Evolutionary conservation across 2,797 vertebrate species (phyloP).

Genomic region (Acanthopagrus latus): DNA sequence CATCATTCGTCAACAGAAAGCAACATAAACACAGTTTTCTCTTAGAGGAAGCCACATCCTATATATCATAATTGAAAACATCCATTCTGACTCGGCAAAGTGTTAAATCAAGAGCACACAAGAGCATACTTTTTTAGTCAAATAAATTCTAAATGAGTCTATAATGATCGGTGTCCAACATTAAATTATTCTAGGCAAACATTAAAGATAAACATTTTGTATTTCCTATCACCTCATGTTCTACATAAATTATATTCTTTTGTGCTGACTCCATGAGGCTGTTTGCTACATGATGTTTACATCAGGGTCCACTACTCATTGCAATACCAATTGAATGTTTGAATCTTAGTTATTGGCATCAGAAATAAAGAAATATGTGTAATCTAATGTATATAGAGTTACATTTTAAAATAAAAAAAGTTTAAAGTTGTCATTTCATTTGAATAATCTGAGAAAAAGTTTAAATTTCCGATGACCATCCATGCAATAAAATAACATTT

Average conservation of each 20-base stretch:
- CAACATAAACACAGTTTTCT: constrained; percentile 76
- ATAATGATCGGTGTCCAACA: constrained; percentile 39
- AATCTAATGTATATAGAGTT: constrained; percentile 8
- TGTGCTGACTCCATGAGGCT: constrained; percentile 41
- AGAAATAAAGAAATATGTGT: constrained; percentile 1
- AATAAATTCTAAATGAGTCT: constrained; percentile 53
- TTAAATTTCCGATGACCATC: constrained; percentile 31
- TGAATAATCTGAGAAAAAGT: constrained; percentile 24
- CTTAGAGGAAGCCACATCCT: constrained; percentile 68
- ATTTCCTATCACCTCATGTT: constrained; percentile 32
- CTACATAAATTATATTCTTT: constrained; percentile 30
- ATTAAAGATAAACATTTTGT: constrained; percentile 46
- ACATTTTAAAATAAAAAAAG: not conserved
- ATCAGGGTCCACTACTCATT: constrained; percentile 5
- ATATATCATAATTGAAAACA: constrained; percentile 74
- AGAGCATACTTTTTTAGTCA: constrained; percentile 68
- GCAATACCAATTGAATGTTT: constrained; percentile 8
- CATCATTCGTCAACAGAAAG: constrained; percentile 68
- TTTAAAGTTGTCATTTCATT: constrained; percentile 20
- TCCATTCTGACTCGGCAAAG: constrained; percentile 64
- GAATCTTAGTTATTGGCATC: constrained; percentile 3
- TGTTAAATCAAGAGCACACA: constrained; percentile 71
- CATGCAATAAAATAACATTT: constrained; percentile 35
- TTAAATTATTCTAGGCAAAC: constrained; percentile 47
- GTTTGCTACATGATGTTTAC: constrained; percentile 52